Conservation (phyloP, 2,888 invertebrate species). For the Aporophyla nigra region DNA sequence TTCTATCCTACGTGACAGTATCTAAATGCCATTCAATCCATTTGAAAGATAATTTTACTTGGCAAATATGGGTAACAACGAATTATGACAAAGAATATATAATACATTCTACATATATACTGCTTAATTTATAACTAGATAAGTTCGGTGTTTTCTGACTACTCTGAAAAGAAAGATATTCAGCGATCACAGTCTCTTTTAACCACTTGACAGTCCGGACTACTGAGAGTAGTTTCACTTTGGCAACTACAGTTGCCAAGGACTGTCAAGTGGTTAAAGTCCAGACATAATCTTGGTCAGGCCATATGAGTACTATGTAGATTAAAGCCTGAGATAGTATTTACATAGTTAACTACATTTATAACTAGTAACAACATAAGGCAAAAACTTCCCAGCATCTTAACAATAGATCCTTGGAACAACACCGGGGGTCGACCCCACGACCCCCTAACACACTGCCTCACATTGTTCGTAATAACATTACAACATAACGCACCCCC, state of each 20-base stretch:
- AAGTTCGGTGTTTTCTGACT: no score
- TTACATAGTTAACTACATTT: not conserved
- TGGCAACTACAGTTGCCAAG: no score
- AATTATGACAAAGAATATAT: no score
- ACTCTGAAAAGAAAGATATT: not conserved
- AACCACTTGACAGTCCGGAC: no score
- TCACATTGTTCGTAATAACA: constrained; percentile 39
- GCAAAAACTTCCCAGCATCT: not conserved
- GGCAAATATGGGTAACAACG: no score
- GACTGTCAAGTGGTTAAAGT: no score
- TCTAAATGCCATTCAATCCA: no score
- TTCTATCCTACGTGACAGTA: no score
- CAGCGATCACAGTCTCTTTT: not conserved
- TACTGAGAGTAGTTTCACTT: no score
- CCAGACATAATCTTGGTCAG: not conserved
- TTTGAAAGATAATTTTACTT: no score
- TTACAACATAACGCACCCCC: constrained; percentile 7
- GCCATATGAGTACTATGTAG: not conserved
- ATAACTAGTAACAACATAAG: not conserved
- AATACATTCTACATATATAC: no score
- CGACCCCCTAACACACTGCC: constrained; percentile 59
- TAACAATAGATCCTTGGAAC: not conserved
- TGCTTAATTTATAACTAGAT: no score
- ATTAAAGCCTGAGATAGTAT: not conserved
- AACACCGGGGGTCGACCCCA: constrained; percentile 20